Conservation (phyloP, 2,888 invertebrate genomes). For the Hirtodrosophila histrioides region DNA sequence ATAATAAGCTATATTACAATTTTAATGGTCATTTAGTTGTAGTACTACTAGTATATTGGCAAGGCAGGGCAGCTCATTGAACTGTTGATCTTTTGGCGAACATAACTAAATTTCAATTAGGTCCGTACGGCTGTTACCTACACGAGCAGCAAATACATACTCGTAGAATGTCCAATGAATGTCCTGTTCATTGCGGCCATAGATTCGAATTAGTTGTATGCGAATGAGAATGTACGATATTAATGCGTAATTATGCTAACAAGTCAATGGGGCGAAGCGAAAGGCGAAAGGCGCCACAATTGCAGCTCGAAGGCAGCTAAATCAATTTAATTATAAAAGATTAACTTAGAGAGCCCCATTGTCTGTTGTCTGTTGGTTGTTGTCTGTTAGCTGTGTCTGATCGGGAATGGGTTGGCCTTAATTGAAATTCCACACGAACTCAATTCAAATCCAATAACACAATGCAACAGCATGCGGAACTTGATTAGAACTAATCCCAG, state of each 20-base stretch:
- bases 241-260: conserved; percentile 76
- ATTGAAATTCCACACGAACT: conserved; percentile 72
- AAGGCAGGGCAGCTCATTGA: conserved; percentile 13
- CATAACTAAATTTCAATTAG: conserved; percentile 78
- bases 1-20: conserved; percentile 32
- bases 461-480: conserved; percentile 50
- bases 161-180: conserved; percentile 49
- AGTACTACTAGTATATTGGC: too few relatives aligned
- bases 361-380: not conserved
- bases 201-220: conserved; percentile 60
- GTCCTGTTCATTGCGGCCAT: conserved; percentile 54
- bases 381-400: conserved; percentile 5
- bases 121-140: conserved; percentile 1
- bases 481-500: conserved; percentile 73
- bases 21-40: conserved; percentile 27
- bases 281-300: conserved; percentile 19
- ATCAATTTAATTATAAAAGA: conserved; percentile 80
- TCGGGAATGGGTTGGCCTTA: conserved; percentile 35
- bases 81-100: conserved; percentile 48
- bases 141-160: conserved; percentile 14
- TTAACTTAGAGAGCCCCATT: conserved; percentile 47
- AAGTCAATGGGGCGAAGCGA: conserved; percentile 57
- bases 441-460: conserved; percentile 74
- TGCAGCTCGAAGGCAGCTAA: conserved; percentile 33
- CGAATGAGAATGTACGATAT: conserved; percentile 74